These are phyloP conservation scores for Trichopria drosophilae DNA, from an alignment of 2,888 invertebrate species.

Conservation along the genomic window DNA sequence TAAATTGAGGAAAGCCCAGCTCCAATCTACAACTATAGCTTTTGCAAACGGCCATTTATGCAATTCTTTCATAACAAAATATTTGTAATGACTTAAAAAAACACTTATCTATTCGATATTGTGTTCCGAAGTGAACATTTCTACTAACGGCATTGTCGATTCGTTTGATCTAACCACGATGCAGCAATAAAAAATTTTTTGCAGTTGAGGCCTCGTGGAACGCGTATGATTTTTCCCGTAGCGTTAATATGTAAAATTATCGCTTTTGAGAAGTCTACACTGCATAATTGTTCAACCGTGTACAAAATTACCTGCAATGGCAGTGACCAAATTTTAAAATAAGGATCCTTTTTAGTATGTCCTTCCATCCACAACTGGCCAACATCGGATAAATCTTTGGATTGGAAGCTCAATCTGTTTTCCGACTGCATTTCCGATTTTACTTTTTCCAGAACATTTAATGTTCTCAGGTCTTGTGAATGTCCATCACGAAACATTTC, in stretches of 20 bases:
- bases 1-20: slow-evolving; percentile 27
- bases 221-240: slow-evolving; percentile 23
- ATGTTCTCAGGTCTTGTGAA: neutral
- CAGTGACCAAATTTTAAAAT: neutral
- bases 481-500: slow-evolving; percentile 15
- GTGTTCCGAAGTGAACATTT: slow-evolving; percentile 28
- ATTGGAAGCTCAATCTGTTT: slow-evolving; percentile 2
- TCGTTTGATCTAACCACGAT: slow-evolving; percentile 5
- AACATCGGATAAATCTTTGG: slow-evolving; percentile 29
- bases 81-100: slow-evolving; percentile 25
- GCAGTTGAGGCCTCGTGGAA: slow-evolving; percentile 14
- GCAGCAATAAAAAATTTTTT: slow-evolving; percentile 29
- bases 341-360: slow-evolving; percentile 4
- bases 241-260: slow-evolving; percentile 32
- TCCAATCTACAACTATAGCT: slow-evolving; percentile 26
- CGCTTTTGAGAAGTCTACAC: too few species aligned
- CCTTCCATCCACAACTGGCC: slow-evolving; percentile 17
- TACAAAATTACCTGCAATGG: slow-evolving; percentile 16
- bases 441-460: slow-evolving; percentile 15
- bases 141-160: slow-evolving; percentile 13
- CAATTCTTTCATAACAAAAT: slow-evolving; percentile 14
- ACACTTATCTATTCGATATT: slow-evolving; percentile 16
- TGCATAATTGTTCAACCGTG: slow-evolving; percentile 12
- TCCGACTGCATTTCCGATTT: slow-evolving; percentile 15
- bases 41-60: slow-evolving; percentile 24